Evolutionary conservation across 2,888 invertebrate genomes (phyloP), one percentile per base, ranked within the genome.

Genomic region (Drosophila monieri): DNA sequence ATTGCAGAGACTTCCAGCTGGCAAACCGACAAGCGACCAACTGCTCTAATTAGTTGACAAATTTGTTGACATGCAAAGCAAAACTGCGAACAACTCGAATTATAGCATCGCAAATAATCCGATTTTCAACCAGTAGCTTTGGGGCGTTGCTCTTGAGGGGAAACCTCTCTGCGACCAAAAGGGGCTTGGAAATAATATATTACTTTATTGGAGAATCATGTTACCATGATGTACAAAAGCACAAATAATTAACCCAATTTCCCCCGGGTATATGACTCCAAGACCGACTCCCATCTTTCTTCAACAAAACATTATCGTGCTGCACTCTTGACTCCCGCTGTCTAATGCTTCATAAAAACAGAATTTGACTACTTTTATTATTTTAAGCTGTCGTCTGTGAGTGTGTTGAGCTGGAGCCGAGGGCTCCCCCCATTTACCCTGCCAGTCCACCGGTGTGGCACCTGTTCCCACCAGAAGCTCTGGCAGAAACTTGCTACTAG

Each of bases 31-130:
- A 25, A 32, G 44, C 48, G 54, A 73, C 69, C 70, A 53, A 48
- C 61, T 59, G 57, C 78, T 83, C 80, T 80, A 64, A 60, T 70
- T 64, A 78, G 66, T 61, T 65, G 70, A 70, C 78, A 78, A 78
- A 80, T 83, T 80, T 74, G 76, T 78, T 69, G 80, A 78, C 80
- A 76, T 71, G 70, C 66, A 54, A 51, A 43, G 76, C 57, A 70
- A 73, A 68, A 68, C 59, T 53, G 48, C 15, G 9, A 35, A 67
- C 46, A 68, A 52, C 14, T 39, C 21, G 10, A 21, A 27, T 41
- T 48, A 41, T 23, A 53, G 35, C 51, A 56, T 25, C 27, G 21
- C 59, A 56, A 67, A 47, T 60, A 56, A 67, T 46, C 55, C 14
- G 51, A 44, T 55, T 69, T 30, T 2, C 8, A 15, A 41, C 18